Conservation (phyloP, 2,113 vertebrate genomes). For the Gila orcuttii region DNA sequence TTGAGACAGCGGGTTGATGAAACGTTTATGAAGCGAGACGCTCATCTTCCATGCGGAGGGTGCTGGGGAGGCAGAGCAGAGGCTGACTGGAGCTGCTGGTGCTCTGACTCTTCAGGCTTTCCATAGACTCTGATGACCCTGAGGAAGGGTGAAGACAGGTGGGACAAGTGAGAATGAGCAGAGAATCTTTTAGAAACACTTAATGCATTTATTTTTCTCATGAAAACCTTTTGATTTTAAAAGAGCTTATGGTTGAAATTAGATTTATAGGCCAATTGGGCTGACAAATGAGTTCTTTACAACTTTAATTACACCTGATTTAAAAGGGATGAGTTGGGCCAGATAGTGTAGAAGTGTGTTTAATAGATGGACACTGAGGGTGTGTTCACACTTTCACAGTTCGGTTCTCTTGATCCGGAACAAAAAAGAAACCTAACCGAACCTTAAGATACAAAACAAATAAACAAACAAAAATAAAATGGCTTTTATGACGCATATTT, state of each 20-base stretch:
- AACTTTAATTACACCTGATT: neutral
- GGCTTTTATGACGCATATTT: too few relatives aligned
- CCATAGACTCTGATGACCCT: slow-evolving; percentile 79
- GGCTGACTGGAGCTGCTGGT: slow-evolving; percentile 70
- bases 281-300: neutral
- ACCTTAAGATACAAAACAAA: too few relatives aligned
- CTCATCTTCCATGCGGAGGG: slow-evolving; percentile 65
- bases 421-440: too few relatives aligned
- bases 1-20: neutral
- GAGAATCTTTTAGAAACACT: neutral
- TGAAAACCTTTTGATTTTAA: too few relatives aligned
- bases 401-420: too few relatives aligned
- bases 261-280: neutral
- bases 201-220: neutral
- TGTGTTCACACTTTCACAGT: too few relatives aligned
- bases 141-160: neutral
- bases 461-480: too few relatives aligned
- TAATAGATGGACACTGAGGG: neutral
- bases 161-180: neutral
- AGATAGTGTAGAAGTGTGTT: neutral
- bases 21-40: slow-evolving; percentile 50
- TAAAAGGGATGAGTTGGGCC: neutral
- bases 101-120: slow-evolving; percentile 72
- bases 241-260: neutral
- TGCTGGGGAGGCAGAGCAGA: slow-evolving; percentile 71